Conservation (phyloP, 2,113 vertebrate genomes). For the Pygoscelis antarcticus region DNA sequence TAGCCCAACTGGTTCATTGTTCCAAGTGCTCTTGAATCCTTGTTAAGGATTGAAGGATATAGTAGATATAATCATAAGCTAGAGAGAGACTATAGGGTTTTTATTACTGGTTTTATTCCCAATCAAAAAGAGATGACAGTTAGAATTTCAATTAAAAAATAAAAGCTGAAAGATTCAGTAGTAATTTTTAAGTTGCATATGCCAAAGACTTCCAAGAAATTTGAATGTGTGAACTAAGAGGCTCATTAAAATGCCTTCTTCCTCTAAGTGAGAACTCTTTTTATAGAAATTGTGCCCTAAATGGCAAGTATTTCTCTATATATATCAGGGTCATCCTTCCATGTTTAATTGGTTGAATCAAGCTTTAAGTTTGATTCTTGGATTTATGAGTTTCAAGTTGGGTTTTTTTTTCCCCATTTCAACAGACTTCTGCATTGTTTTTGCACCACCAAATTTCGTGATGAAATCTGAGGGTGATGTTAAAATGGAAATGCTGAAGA, state of each 20-base stretch:
- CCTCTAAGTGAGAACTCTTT: slow-evolving; percentile 25
- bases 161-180: neutral
- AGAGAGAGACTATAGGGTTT: accelerated
- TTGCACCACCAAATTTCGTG: neutral
- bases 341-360: neutral
- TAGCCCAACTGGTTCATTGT: neutral
- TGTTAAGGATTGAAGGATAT: neutral
- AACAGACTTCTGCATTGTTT: neutral
- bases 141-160: neutral
- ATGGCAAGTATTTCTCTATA: neutral
- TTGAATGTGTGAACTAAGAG: slow-evolving; percentile 30
- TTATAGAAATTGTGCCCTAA: slow-evolving; percentile 36
- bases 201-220: neutral
- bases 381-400: neutral
- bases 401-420: neutral
- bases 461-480: neutral
- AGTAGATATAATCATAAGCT: neutral
- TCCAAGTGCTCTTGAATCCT: neutral
- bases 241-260: slow-evolving; percentile 54
- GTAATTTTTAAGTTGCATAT: slow-evolving; percentile 1
- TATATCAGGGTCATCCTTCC: slow-evolving; percentile 7
- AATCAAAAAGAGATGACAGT: neutral
- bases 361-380: neutral
- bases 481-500: neutral
- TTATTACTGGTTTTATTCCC: neutral